Conservation (phyloP, 2,797 vertebrate species). For the Darevskia mixta region DNA sequence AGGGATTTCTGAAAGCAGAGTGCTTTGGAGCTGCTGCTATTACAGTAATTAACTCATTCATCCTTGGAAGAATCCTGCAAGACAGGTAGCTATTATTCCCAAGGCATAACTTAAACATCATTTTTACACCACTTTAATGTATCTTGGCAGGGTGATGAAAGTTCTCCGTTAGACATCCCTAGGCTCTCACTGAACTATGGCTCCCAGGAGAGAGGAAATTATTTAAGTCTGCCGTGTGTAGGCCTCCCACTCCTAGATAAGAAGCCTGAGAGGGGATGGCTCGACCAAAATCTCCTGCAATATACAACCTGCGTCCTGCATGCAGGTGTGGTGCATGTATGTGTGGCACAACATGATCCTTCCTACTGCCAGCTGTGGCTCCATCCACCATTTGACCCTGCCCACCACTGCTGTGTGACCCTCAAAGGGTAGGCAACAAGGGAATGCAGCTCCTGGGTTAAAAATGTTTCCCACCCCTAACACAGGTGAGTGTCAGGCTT, state of each 20-base stretch:
- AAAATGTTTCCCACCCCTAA: neutral
- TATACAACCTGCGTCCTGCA: no score
- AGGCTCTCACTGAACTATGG: neutral
- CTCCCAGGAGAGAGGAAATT: neutral
- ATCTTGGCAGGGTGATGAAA: neutral
- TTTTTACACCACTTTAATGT: neutral
- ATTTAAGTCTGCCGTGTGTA: neutral
- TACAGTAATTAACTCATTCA: constrained; percentile 6
- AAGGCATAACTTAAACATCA: neutral
- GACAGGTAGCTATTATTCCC: constrained; percentile 8
- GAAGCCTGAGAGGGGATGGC: neutral
- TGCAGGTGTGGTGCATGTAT: neutral
- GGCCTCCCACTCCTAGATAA: neutral
- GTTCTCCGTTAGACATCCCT: neutral
- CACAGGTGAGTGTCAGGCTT: neutral
- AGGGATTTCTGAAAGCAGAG: neutral
- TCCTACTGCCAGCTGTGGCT: neutral
- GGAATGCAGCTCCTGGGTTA: no score
- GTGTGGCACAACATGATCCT: neutral
- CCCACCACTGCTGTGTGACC: no score
- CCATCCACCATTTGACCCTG: no score
- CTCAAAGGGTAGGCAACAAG: no score
- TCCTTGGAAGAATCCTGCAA: neutral
- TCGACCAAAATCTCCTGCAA: neutral
- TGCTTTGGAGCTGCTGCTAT: neutral